Evolutionary conservation across 2,113 vertebrate species (phyloP).

Genomic region (Lichenostomus cassidix): DNA sequence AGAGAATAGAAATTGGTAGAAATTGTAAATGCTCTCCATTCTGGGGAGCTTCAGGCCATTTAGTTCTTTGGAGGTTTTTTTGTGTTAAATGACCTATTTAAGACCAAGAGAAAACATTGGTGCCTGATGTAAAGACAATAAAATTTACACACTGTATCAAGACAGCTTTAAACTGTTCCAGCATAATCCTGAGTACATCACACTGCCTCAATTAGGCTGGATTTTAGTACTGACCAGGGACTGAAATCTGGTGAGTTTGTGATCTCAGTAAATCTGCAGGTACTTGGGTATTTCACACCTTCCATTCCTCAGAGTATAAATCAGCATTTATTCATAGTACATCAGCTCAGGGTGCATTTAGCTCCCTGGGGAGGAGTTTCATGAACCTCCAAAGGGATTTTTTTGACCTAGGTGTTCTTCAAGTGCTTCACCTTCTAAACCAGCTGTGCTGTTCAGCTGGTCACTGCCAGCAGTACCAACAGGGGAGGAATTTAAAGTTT

Average conservation of each 20-base stretch:
- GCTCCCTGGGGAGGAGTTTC: not conserved
- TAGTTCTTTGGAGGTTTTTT: not conserved
- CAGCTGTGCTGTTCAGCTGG: not conserved
- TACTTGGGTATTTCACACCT: not conserved
- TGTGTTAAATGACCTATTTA: conserved; percentile 41
- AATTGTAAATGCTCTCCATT: not conserved
- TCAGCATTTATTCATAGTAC: not conserved
- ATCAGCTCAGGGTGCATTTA: not conserved
- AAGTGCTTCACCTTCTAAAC: not conserved
- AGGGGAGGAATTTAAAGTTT: not conserved
- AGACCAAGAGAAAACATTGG: not conserved
- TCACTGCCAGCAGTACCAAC: not conserved
- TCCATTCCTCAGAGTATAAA: not conserved
- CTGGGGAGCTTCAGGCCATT: not conserved
- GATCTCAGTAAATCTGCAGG: not conserved
- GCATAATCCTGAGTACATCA: not conserved
- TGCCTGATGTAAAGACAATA: conserved; percentile 25
- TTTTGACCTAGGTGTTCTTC: not conserved
- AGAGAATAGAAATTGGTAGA: not conserved
- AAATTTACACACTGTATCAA: conserved; percentile 32
- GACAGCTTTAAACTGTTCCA: conserved; percentile 1
- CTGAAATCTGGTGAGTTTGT: not conserved
- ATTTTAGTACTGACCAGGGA: conserved; percentile 2
- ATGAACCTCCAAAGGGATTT: not conserved
- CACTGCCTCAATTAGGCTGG: not conserved